A percentile compares a stretch with the other conserved stretches of the same genome.
These are phyloP conservation scores for Alviniconcha strummeri DNA, from an alignment of 2,888 invertebrate genomes.

Conservation along the genomic window DNA sequence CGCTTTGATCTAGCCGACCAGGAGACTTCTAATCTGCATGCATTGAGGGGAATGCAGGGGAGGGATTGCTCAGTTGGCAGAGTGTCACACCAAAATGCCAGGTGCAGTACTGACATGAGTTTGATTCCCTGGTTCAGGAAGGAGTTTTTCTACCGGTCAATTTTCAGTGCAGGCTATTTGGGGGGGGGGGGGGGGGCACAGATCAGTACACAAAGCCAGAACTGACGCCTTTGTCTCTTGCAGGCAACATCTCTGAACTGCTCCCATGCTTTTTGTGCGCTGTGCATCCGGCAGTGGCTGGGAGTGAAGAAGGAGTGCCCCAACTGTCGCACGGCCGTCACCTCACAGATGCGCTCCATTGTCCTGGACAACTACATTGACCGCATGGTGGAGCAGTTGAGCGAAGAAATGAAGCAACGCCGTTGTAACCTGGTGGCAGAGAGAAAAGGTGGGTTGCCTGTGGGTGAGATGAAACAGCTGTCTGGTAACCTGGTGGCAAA, in stretches of 20 bases:
- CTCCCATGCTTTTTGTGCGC: slow-evolving; percentile 84
- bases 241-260: slow-evolving; percentile 82
- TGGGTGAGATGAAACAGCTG: neutral
- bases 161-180: too few relatives aligned
- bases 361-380: slow-evolving; percentile 85
- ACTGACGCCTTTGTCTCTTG: slow-evolving; percentile 25
- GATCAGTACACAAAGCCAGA: too few relatives aligned
- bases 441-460: slow-evolving; percentile 69
- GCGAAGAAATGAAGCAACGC: slow-evolving; percentile 78
- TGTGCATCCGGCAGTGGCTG: slow-evolving; percentile 83
- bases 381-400: slow-evolving; percentile 80
- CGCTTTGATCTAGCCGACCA: too few relatives aligned
- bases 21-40: too few relatives aligned
- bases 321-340: slow-evolving; percentile 77
- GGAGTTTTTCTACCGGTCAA: too few relatives aligned
- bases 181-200: too few relatives aligned
- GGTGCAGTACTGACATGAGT: too few relatives aligned
- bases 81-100: too few relatives aligned
- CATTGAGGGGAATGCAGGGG: too few relatives aligned
- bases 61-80: too few relatives aligned
- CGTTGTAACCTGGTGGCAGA: slow-evolving; percentile 77
- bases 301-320: slow-evolving; percentile 83
- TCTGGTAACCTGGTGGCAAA: too few relatives aligned
- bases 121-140: too few relatives aligned
- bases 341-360: slow-evolving; percentile 60